These are phyloP conservation scores for Prunella himalayana DNA, from an alignment of 2,113 vertebrate genomes.

Conservation along the genomic window DNA sequence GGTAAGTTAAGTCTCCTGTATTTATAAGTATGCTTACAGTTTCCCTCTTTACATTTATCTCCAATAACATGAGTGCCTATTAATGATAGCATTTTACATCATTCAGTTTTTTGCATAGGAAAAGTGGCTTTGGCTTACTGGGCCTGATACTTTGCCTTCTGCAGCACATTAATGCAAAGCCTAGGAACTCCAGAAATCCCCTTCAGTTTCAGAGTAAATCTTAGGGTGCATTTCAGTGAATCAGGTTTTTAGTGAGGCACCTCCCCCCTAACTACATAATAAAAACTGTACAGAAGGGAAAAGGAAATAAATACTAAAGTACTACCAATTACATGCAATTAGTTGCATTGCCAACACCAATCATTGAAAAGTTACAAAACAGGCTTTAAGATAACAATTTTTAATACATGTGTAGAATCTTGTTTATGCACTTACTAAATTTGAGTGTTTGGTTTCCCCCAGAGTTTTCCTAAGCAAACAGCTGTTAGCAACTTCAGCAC, in stretches of 20 bases:
- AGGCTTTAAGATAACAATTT: constrained; percentile 15
- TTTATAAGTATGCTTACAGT: background rate
- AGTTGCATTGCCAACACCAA: constrained; percentile 1
- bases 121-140: background rate
- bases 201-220: constrained; percentile 22
- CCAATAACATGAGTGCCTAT: background rate
- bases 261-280: background rate
- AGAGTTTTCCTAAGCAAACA: background rate
- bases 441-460: background rate
- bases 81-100: background rate
- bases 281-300: background rate
- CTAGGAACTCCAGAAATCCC: background rate
- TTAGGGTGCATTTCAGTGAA: constrained; percentile 13
- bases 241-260: background rate
- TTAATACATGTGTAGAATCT: background rate
- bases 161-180: background rate
- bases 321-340: constrained; percentile 28
- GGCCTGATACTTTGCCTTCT: background rate
- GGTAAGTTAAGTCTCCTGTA: background rate
- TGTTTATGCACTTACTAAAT: background rate
- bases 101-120: background rate
- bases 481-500: background rate
- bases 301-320: constrained; percentile 27
- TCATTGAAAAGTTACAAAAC: constrained; percentile 1
- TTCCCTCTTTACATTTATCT: constrained; percentile 5